A percentile compares a stretch with the other conserved stretches of the same genome.
phyloP scores from a whole-genome alignment of 1,140 invertebrate genomes.

The Penaeus vannamei region DNA sequence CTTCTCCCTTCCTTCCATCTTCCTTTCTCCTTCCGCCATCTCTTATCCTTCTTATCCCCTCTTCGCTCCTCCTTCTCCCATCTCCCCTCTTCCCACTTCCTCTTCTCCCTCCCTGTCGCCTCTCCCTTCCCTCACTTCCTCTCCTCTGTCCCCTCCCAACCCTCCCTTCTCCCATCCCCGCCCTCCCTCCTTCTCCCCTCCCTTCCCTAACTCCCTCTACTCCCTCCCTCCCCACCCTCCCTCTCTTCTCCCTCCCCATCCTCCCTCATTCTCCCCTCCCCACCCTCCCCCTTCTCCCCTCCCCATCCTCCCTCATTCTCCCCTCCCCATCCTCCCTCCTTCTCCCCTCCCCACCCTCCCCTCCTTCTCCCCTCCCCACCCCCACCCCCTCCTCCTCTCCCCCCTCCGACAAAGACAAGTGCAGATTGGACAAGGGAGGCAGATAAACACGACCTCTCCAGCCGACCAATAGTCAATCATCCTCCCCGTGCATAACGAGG shows the following conservation, averaged over 20 bases:
- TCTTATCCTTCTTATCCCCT: background rate
- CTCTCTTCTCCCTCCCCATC: no score
- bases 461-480: background rate
- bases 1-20: constrained; percentile 41
- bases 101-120: background rate
- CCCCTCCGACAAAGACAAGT: background rate
- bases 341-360: no score
- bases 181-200: background rate
- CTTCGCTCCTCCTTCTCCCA: background rate
- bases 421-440: background rate
- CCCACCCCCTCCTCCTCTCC: background rate
- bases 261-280: no score
- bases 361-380: background rate
- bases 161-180: background rate
- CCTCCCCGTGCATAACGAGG: background rate
- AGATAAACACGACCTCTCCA: background rate
- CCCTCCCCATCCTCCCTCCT: no score
- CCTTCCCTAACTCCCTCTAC: no score
- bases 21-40: no score
- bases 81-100: background rate
- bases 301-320: background rate
- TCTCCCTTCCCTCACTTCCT: background rate
- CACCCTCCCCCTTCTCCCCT: no score
- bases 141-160: background rate
- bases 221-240: no score